Percentiles rank a stretch among this genome's conserved stretches.
Evolutionary conservation across 2,888 invertebrate species (phyloP).

Genomic region (Sesia bembeciformis): DNA sequence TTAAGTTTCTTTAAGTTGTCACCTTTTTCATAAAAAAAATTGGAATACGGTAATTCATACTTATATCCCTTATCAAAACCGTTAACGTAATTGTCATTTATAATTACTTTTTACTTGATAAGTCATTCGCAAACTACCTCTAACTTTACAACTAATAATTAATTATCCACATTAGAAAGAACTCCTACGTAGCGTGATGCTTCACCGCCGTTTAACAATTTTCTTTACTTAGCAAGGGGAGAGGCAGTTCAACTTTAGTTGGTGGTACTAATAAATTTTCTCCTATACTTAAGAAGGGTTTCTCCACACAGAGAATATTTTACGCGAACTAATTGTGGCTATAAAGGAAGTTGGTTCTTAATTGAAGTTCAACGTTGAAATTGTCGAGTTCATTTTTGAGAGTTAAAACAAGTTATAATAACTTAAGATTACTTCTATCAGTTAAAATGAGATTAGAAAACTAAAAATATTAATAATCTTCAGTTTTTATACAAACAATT

Average conservation of each 20-base stretch:
- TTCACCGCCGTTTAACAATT: neutral
- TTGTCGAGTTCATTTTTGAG: neutral
- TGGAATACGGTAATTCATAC: no score
- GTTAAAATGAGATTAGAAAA: no score
- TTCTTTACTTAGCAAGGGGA: neutral
- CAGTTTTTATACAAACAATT: no score
- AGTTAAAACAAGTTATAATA: neutral
- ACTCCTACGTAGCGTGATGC: constrained; percentile 4
- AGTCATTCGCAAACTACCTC: neutral
- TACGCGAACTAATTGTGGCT: constrained; percentile 47
- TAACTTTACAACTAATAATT: neutral
- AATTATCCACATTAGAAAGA: constrained; percentile 8
- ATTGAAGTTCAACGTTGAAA: constrained; percentile 13
- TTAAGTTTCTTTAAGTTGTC: no score
- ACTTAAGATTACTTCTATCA: no score
- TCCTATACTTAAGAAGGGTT: constrained; percentile 20
- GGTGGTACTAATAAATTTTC: constrained; percentile 30
- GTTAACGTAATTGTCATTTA: neutral
- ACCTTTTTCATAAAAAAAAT: no score
- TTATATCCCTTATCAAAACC: neutral
- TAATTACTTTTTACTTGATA: neutral
- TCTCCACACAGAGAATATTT: constrained; percentile 58
- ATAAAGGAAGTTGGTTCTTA: constrained; percentile 48
- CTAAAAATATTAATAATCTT: no score
- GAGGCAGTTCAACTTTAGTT: constrained; percentile 14